A percentile compares a stretch with the other conserved stretches of the same genome.
Conservation (phyloP, 2,888 invertebrate genomes). For the Lottia gigantea region DNA sequence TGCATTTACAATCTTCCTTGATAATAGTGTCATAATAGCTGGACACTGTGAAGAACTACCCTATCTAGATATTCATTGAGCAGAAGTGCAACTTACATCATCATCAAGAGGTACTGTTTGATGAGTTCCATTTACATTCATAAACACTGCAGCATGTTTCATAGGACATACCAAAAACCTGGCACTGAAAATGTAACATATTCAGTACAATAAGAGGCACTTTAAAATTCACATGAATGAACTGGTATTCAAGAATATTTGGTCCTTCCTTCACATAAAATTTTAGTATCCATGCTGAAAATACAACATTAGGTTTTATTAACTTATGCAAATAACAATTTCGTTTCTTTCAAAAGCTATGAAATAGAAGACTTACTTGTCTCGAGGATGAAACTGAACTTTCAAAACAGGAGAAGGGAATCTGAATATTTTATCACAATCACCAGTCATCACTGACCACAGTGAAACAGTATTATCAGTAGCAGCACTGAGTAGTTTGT, state of each 20-base stretch:
- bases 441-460: constrained; percentile 94
- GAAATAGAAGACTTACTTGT: constrained; percentile 74
- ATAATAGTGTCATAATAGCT: too few species aligned
- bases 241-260: too few species aligned
- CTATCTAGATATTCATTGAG: too few species aligned
- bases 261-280: too few species aligned
- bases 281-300: too few species aligned
- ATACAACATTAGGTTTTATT: too few species aligned
- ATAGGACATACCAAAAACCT: constrained; percentile 91
- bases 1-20: too few species aligned
- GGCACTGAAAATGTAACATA: constrained; percentile 53
- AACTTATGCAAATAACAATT: too few species aligned
- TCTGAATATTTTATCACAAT: constrained; percentile 89
- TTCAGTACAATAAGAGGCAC: not conserved
- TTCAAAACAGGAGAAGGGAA: constrained; percentile 73
- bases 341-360: not conserved
- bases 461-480: constrained; percentile 98
- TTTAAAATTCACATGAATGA: not conserved
- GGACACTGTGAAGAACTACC: too few species aligned
- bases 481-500: constrained; percentile 86
- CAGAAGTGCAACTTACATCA: constrained; percentile 75
- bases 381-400: constrained; percentile 95
- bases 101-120: constrained; percentile 88
- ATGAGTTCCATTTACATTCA: constrained; percentile 84
- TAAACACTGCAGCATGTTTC: constrained; percentile 93